A percentile compares a stretch with the other conserved stretches of the same genome.
Evolutionary conservation across 1,140 invertebrate species (phyloP).

Genomic region (Cherax quadricarinatus): DNA sequence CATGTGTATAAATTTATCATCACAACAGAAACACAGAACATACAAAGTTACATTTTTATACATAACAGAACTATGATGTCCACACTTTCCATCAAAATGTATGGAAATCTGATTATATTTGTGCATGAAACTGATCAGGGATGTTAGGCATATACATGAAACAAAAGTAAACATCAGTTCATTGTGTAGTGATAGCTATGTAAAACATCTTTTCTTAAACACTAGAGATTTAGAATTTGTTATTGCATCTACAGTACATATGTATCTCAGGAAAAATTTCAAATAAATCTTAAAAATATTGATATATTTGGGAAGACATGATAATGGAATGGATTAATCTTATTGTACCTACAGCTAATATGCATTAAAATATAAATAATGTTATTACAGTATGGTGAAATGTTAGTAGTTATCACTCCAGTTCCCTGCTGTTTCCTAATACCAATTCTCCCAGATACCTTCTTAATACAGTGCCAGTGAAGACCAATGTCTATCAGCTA

Average conservation of each 20-base stretch:
- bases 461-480: neutral
- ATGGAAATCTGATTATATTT: neutral
- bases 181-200: too few relatives aligned
- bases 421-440: too few relatives aligned
- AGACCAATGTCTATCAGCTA: neutral
- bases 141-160: neutral
- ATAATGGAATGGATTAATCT: neutral
- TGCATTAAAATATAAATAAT: too few relatives aligned
- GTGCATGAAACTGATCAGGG: neutral
- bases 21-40: neutral
- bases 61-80: neutral
- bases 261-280: neutral
- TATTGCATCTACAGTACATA: neutral
- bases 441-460: neutral
- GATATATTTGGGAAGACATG: too few relatives aligned
- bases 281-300: too few relatives aligned
- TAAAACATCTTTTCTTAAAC: neutral
- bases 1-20: neutral
- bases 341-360: neutral
- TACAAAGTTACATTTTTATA: neutral
- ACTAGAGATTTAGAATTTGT: neutral
- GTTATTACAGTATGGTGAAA: too few relatives aligned
- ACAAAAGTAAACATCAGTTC: neutral
- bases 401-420: too few relatives aligned
- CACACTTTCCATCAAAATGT: neutral